Base-by-base conservation (phyloP, 2,888 invertebrate species). In the Phengaris arion region DNA sequence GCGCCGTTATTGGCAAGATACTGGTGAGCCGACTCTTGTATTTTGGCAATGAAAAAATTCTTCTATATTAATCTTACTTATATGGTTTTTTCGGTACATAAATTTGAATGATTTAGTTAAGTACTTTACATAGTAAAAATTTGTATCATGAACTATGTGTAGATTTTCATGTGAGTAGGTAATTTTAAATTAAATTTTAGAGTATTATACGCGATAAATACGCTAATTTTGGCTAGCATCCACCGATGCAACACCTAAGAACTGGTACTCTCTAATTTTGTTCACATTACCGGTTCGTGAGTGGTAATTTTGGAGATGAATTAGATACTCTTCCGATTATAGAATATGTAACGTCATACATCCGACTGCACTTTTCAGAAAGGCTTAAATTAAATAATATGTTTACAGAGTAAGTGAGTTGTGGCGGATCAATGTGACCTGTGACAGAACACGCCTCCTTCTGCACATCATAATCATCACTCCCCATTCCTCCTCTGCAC, bases 21-120 rank as follows among this genome's bases (percentile, higher is more conserved):
- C 92, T 91, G 88, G 85, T 85, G 84, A 78, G 85, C 7, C 46
- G 84, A 78, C 85, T n/a, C n/a, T 35, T 45, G 68, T 6, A 81
- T 89, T 87, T 91, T 92, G 91, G 91, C 91, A 90, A 83, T 79
- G 81, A 82, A 79, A 79, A 74, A 79, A 82, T 64, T 35, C 82
- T 85, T 68, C 69, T 69, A 69, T 48, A 69, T 48, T 69, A 69
- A 69, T 48, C 69, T n/a, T 46, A 48, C 69, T n/a, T 46, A 48
- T 15, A 7, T n/a, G 68, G 15, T 48, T 69, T 48, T 48, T 69
- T 69, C 48, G 6, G 10, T 12, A 52, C 52, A 48, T 48, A 48
- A 48, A 59, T 59, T 59, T 15, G 13, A 46, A 7, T 48, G 48
- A 64, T 64, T 35, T 48, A 69, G 7, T 48, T 48, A 48, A 48